Percentiles rank a stretch among this genome's conserved stretches.
Evolutionary conservation across 2,113 vertebrate species (phyloP).

Genomic region (Chiloscyllium plagiosum): DNA sequence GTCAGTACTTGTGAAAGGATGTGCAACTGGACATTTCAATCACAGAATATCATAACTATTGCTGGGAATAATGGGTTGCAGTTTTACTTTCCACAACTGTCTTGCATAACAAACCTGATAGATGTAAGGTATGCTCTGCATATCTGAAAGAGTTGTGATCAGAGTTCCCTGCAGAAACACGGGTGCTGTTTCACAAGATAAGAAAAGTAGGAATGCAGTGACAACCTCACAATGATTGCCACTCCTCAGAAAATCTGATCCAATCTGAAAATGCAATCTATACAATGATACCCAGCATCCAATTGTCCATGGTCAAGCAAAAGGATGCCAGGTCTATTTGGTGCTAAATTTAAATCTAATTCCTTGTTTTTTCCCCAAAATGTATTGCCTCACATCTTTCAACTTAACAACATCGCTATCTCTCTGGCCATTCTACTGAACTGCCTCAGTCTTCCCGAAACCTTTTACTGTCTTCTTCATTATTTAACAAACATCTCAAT

Average conservation of each 20-base stretch:
- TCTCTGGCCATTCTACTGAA: background rate
- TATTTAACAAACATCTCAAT: background rate
- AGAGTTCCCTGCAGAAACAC: no score
- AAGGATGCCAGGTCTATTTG: background rate
- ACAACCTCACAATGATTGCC: no score
- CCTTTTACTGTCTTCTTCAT: background rate
- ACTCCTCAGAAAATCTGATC: background rate
- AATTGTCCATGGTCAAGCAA: background rate
- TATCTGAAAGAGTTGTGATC: no score
- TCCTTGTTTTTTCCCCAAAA: background rate
- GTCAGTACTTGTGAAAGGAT: no score
- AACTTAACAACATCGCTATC: background rate
- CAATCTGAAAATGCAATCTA: background rate
- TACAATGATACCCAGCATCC: background rate
- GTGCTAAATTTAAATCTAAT: background rate
- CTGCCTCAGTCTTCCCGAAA: background rate
- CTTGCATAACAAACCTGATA: no score
- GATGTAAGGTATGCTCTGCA: no score
- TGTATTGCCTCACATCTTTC: background rate
- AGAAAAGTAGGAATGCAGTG: no score
- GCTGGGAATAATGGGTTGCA: no score
- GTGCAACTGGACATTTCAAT: no score
- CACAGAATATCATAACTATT: no score
- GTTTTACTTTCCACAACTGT: no score
- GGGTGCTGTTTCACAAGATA: no score